Evolutionary conservation across 2,113 vertebrate species (phyloP).

Genomic region (Rhegmatorhina hoffmannsi): DNA sequence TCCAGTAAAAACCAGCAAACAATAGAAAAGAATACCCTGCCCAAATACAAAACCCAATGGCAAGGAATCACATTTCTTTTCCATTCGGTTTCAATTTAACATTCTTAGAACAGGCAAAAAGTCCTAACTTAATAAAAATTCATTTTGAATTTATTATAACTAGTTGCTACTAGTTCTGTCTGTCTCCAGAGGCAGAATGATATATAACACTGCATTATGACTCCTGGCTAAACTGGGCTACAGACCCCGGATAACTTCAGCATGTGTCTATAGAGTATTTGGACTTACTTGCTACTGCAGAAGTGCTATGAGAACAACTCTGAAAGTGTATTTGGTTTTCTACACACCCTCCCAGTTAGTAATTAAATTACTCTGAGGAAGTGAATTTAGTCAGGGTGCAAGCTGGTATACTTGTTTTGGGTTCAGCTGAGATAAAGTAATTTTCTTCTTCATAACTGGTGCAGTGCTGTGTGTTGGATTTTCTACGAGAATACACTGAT

Average conservation of each 20-base stretch:
- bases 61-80: background rate
- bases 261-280: background rate
- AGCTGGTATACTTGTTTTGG: background rate
- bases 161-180: background rate
- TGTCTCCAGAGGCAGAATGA: background rate
- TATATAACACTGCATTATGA: background rate
- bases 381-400: background rate
- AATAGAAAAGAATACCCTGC: background rate
- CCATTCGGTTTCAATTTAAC: background rate
- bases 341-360: background rate
- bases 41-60: background rate
- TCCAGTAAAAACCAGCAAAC: background rate
- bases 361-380: background rate
- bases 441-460: background rate
- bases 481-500: background rate
- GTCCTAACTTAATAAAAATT: background rate
- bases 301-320: background rate
- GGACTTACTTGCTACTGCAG: background rate
- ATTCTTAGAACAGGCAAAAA: background rate
- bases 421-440: background rate
- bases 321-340: background rate
- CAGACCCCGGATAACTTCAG: background rate
- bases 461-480: background rate
- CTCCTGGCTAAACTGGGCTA: background rate
- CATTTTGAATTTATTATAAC: background rate